These are phyloP conservation scores for Drosophila ezoana DNA, from an alignment of 2,888 invertebrate genomes.

Conservation along the genomic window DNA sequence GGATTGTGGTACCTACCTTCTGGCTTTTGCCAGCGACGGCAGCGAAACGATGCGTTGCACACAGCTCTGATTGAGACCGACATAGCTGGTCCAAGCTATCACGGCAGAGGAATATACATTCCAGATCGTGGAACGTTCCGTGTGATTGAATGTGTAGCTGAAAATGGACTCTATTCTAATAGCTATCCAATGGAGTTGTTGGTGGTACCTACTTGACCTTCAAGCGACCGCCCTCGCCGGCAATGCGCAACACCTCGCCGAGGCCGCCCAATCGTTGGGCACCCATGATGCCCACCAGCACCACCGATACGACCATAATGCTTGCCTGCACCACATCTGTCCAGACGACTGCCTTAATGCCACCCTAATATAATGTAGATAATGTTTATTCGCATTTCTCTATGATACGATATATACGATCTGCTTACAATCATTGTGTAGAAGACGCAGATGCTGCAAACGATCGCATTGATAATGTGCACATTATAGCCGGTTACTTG, in stretches of 20 bases:
- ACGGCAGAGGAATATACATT: slow-evolving; percentile 87
- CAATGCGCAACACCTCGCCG: slow-evolving; percentile 80
- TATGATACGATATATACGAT: background rate
- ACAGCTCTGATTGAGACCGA: slow-evolving; percentile 90
- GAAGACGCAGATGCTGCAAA: slow-evolving; percentile 86
- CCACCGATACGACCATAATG: slow-evolving; percentile 84
- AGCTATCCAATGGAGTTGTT: background rate
- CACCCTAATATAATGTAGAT: slow-evolving; percentile 79
- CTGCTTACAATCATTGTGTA: slow-evolving; percentile 87
- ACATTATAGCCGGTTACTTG: slow-evolving; percentile 87
- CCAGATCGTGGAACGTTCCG: slow-evolving; percentile 88
- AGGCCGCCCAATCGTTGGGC: slow-evolving; percentile 84
- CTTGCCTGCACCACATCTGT: slow-evolving; percentile 86
- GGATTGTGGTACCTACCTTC: slow-evolving; percentile 81
- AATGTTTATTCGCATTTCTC: background rate
- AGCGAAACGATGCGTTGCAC: slow-evolving; percentile 89
- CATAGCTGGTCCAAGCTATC: slow-evolving; percentile 87
- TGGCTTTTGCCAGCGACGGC: slow-evolving; percentile 87
- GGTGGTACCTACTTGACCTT: slow-evolving; percentile 80
- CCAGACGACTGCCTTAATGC: slow-evolving; percentile 86
- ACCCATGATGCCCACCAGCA: slow-evolving; percentile 84
- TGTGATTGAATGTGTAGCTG: slow-evolving; percentile 87
- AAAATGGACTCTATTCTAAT: slow-evolving; percentile 21
- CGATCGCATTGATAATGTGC: slow-evolving; percentile 86
- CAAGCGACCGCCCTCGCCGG: slow-evolving; percentile 82